These are phyloP conservation scores for Ceryle rudis DNA, from an alignment of 2,797 vertebrate species.

Conservation along the genomic window DNA sequence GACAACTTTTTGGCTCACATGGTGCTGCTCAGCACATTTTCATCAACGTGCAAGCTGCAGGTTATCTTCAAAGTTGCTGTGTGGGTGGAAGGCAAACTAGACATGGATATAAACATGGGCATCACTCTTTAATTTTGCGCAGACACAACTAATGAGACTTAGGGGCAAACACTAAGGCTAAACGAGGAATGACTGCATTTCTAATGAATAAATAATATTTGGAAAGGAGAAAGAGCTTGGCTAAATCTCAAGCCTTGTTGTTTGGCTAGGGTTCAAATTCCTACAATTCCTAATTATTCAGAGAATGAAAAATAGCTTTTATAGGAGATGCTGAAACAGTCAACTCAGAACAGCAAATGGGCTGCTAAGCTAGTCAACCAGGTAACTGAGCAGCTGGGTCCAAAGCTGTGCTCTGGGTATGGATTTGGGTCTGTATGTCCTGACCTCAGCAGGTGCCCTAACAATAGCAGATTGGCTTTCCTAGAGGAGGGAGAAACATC, in stretches of 20 bases:
- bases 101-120: not conserved
- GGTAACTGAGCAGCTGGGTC: not conserved
- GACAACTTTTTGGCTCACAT: not conserved
- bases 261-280: constrained; percentile 22
- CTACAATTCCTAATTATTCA: not conserved
- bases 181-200: not conserved
- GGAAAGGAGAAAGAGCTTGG: constrained; percentile 40
- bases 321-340: not conserved
- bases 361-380: not conserved
- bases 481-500: not conserved
- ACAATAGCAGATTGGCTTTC: not conserved
- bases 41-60: not conserved
- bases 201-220: constrained; percentile 49
- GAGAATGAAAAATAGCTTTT: not conserved
- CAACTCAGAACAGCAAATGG: not conserved
- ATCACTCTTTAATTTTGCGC: not conserved
- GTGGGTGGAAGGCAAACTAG: not conserved
- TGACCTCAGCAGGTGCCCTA: not conserved
- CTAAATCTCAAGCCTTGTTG: not conserved
- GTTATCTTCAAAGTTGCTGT: not conserved
- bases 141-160: not conserved
- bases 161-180: not conserved
- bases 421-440: not conserved
- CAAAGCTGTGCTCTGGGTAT: not conserved
- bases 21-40: not conserved